Evolutionary conservation across 2,888 invertebrate species (phyloP).

Genomic region (Neocrepidodera transversa): DNA sequence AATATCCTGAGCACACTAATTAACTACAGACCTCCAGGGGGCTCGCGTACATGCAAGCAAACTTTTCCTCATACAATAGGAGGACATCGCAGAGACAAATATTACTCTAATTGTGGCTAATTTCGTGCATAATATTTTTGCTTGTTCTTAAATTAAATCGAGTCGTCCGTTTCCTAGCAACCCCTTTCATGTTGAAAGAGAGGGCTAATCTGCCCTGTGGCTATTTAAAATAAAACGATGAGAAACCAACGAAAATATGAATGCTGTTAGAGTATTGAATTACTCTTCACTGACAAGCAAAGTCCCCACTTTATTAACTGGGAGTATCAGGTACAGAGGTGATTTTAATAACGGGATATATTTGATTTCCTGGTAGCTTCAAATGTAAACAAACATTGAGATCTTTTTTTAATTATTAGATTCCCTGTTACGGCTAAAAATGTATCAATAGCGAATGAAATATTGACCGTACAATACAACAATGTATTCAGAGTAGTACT

Average conservation of each 20-base stretch:
- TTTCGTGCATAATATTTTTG: constrained; percentile 15
- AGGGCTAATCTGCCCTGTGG: constrained; percentile 28
- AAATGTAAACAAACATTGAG: neutral
- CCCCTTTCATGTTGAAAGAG: constrained; percentile 28
- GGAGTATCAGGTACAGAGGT: neutral
- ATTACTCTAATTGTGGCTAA: constrained; percentile 22
- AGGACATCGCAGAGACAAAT: constrained; percentile 24
- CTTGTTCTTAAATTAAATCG: constrained; percentile 27
- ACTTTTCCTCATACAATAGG: constrained; percentile 12
- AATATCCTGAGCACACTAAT: constrained; percentile 12
- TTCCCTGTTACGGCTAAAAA: too few species aligned
- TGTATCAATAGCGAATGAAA: too few species aligned
- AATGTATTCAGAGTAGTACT: too few species aligned
- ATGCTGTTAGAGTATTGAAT: constrained; percentile 23
- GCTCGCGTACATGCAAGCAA: constrained; percentile 8
- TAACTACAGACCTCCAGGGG: constrained; percentile 14
- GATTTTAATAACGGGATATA: constrained; percentile 8
- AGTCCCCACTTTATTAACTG: constrained; percentile 8
- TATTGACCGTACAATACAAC: too few species aligned
- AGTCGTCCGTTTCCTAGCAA: constrained; percentile 20
- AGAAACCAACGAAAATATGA: constrained; percentile 13
- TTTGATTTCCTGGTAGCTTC: constrained; percentile 5
- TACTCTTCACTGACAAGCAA: constrained; percentile 8
- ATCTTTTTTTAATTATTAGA: too few species aligned
- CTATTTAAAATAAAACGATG: constrained; percentile 25